Evolutionary conservation across 92 coral and sea anemone species (phyloP).

Genomic region (Metridium senile): DNA sequence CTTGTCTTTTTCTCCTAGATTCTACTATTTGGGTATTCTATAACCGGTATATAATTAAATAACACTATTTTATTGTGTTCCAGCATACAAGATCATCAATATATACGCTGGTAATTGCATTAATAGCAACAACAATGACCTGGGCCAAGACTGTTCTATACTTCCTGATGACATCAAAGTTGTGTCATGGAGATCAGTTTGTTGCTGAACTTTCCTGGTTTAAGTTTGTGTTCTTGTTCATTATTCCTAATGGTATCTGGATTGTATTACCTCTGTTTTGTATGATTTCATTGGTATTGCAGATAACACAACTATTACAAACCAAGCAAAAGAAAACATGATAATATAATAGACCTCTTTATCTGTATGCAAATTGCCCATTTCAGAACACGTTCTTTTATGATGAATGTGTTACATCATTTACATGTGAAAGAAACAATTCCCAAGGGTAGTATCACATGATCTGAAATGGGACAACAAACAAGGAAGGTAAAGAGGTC

Average conservation of each 20-base stretch:
- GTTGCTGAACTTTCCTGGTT: conserved; percentile 32
- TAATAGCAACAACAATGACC: conserved; percentile 65
- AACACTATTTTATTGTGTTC: background rate
- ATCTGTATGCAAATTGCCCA: too few species aligned
- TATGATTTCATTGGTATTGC: conserved; percentile 15
- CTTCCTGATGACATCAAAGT: conserved; percentile 37
- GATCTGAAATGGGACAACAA: too few species aligned
- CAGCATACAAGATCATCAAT: conserved; percentile 32
- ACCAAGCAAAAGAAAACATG: conserved; percentile 13
- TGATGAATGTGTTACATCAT: too few species aligned
- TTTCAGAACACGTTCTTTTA: too few species aligned
- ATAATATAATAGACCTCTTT: background rate
- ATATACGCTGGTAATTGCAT: conserved; percentile 27
- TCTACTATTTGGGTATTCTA: too few species aligned
- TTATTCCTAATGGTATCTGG: conserved; percentile 68
- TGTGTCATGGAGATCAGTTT: conserved; percentile 53
- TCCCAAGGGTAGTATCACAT: too few species aligned
- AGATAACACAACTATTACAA: conserved; percentile 3
- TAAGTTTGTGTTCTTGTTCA: conserved; percentile 22
- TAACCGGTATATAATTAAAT: too few species aligned
- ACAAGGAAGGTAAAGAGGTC: too few species aligned
- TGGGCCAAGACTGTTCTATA: conserved; percentile 60
- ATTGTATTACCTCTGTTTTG: conserved; percentile 57
- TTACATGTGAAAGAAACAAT: too few species aligned
- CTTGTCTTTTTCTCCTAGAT: too few species aligned